Percentiles rank a stretch among this genome's conserved stretches.
Evolutionary conservation across 53 echinoderm and acorn worm species (phyloP).

Genomic region (Hippasteria phrygiana): DNA sequence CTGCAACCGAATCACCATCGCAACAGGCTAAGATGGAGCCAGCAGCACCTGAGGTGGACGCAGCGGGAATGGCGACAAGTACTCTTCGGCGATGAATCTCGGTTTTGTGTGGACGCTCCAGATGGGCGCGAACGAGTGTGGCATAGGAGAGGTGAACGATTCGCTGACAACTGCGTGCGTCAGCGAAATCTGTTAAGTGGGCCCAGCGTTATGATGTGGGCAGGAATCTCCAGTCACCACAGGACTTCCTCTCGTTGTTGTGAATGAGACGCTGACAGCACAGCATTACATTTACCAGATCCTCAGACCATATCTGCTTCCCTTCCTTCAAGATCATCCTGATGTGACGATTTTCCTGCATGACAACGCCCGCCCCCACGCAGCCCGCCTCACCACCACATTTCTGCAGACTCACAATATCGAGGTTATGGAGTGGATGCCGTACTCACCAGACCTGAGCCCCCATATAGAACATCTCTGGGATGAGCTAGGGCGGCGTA

Average conservation of each 20-base stretch:
- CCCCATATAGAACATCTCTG: too few relatives aligned
- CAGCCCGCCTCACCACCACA: too few relatives aligned
- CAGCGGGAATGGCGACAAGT: neutral
- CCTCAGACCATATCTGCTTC: neutral
- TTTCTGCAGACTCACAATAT: too few relatives aligned
- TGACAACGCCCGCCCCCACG: too few relatives aligned
- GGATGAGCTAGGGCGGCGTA: too few relatives aligned
- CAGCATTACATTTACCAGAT: slow-evolving; percentile 6
- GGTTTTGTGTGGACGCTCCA: neutral
- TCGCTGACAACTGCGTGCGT: neutral
- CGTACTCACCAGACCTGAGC: too few relatives aligned
- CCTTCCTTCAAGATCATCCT: too few relatives aligned
- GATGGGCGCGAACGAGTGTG: slow-evolving; percentile 28
- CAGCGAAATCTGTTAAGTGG: neutral
- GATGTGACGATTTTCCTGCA: too few relatives aligned
- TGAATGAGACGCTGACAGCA: neutral
- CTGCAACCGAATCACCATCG: neutral
- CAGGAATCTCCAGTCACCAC: neutral
- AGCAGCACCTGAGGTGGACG: slow-evolving; percentile 10
- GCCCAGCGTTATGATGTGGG: slow-evolving; percentile 27
- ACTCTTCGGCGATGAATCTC: slow-evolving; percentile 23
- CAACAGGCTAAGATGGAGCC: too few relatives aligned
- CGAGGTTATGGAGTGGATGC: too few relatives aligned
- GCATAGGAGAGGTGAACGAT: slow-evolving; percentile 16
- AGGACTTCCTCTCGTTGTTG: slow-evolving; percentile 1